Base-by-base conservation (phyloP, 1,140 invertebrate species). In the Drusus annulatus region DNA sequence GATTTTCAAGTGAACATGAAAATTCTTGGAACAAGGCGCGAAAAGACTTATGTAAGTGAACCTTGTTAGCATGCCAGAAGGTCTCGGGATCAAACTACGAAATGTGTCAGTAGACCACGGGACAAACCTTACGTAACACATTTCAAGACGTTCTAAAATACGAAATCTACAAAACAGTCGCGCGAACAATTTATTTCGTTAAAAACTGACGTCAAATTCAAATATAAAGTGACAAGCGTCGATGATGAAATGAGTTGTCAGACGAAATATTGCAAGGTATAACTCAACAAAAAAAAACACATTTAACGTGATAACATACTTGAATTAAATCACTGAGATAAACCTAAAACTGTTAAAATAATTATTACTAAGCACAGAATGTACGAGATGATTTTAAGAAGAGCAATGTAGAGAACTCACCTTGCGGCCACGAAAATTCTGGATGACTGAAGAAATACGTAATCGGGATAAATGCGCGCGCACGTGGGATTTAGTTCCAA, bases 371-470 rank as follows among this genome's bases (percentile, higher is more conserved):
- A 51, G 3, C 8, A 50, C 15, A 71, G 17, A 17, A 16, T 13
- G 23, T 54, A 60, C 8, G 17, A 52, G 4, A 25, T 23, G 25
- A 19, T 15, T 77, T 65, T n/a, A 19, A 21, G 36, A 65, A 50
- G 45, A 21, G 6, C 25, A 23, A 5, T 23, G 17, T 8, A 17
- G 17, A 68, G 3, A 23, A 52, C 60, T 17, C n/a, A 54, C 60
- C 76, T 52, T 78, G 17, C 45, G 15, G 17, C 7, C 17, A 62
- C 75, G 50, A 68, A 65, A 76, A 50, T 51, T 71, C 51, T 52
- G 17, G 25, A 52, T 71, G 68, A 71, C 68, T 71, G 68, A 78
- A 21, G 76, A 78, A 65, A 25, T 65, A 78, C 74, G 74, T 76
- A 65, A 65, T 50, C 45, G 19, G 21, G 51, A 2, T 23, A 73